Conservation (phyloP, 2,113 vertebrate species). For the Rattus rattus region DNA sequence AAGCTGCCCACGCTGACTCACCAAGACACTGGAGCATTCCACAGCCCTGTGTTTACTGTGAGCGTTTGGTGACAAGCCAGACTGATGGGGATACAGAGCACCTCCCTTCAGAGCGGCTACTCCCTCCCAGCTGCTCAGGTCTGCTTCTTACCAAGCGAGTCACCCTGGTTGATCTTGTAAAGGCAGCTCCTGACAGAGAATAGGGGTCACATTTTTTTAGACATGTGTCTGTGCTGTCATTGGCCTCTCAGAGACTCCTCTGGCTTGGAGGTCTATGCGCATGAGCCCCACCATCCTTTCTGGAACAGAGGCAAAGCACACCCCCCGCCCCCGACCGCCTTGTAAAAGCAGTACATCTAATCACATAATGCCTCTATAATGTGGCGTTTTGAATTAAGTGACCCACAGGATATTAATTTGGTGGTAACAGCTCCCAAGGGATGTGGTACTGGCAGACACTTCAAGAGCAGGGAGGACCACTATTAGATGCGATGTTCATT, state of each 20-base stretch:
- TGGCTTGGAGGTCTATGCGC: constrained; percentile 75
- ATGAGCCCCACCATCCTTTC: constrained; percentile 57
- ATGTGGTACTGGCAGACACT: constrained; percentile 78
- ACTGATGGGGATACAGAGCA: background rate
- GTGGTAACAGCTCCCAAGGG: constrained; percentile 79
- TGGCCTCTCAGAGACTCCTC: constrained; percentile 59
- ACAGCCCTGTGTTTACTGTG: background rate
- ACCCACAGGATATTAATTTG: constrained; percentile 86
- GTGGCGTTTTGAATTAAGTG: constrained; percentile 77
- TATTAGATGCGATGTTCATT: constrained; percentile 80
- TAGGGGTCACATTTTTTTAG: constrained; percentile 12
- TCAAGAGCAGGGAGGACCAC: constrained; percentile 81
- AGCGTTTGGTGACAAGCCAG: background rate
- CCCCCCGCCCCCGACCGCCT: constrained; percentile 52
- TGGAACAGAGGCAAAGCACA: constrained; percentile 61
- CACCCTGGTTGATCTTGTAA: background rate
- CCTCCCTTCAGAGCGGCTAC: background rate
- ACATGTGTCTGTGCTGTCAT: constrained; percentile 8
- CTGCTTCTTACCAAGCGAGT: constrained; percentile 51
- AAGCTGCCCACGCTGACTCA: background rate
- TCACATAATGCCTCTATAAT: constrained; percentile 80
- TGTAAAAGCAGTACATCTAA: constrained; percentile 69
- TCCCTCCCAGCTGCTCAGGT: background rate
- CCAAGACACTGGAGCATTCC: background rate
- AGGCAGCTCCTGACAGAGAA: constrained; percentile 6